These are phyloP conservation scores for Limulus polyphemus DNA, from an alignment of 2,888 invertebrate species.

Conservation along the genomic window DNA sequence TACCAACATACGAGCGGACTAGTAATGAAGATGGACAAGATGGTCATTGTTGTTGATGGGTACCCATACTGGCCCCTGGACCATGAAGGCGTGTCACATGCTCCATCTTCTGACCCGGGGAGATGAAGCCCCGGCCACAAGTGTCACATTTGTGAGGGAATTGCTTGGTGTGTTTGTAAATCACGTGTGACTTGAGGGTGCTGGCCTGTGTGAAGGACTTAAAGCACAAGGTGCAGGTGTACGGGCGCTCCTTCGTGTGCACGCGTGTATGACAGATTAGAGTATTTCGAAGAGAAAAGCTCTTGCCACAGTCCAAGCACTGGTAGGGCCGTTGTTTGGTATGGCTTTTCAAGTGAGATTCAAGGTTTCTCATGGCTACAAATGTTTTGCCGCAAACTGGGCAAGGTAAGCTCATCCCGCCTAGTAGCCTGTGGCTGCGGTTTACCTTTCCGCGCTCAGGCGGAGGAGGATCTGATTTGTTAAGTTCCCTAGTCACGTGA, in stretches of 20 bases:
- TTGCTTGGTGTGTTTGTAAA: slow-evolving; percentile 20
- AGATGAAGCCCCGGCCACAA: slow-evolving; percentile 19
- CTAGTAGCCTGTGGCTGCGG: background rate
- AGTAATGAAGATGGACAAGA: too few relatives aligned
- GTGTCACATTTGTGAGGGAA: slow-evolving; percentile 17
- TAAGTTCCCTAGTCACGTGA: too few relatives aligned
- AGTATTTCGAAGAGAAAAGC: slow-evolving; percentile 20
- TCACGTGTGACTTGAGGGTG: slow-evolving; percentile 16
- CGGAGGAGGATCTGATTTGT: background rate
- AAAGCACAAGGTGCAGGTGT: slow-evolving; percentile 8
- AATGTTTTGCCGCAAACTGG: slow-evolving; percentile 17
- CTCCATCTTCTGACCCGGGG: slow-evolving; percentile 17
- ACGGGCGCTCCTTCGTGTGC: slow-evolving; percentile 16
- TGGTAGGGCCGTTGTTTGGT: slow-evolving; percentile 17
- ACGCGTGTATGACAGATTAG: slow-evolving; percentile 19
- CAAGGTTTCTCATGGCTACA: slow-evolving; percentile 11
- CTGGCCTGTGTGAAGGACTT: slow-evolving; percentile 16
- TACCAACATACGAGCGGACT: too few relatives aligned
- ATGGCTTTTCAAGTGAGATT: slow-evolving; percentile 20
- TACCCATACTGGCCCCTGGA: too few relatives aligned
- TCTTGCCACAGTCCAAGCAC: slow-evolving; percentile 19
- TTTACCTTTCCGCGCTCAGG: background rate
- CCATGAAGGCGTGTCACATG: slow-evolving; percentile 11
- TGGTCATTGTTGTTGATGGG: too few relatives aligned
- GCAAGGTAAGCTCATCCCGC: slow-evolving; percentile 8